phyloP scores from a whole-genome alignment of 2,113 vertebrate genomes.

The human region GRCh38 chr9:1146001-1146500 shows the following conservation, averaged over 20 bases:
- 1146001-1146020: no score
- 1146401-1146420: neutral
- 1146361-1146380: constrained; percentile 1
- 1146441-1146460: neutral
- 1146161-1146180: neutral
- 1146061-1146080: neutral
- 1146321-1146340: neutral
- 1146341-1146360: neutral
- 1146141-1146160: neutral
- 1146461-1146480: neutral
- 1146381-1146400: neutral
- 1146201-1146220: neutral
- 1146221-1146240: neutral
- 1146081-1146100: neutral
- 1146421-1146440: neutral
- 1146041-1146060: no score
- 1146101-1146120: neutral
- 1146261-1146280: neutral
- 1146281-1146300: neutral
- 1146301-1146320: neutral
- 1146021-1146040: no score
- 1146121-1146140: neutral
- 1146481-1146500: no score
- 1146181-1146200: neutral
- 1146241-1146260: neutral